Base-by-base conservation (phyloP, 2,888 invertebrate species). In the Tortrix viridana region DNA sequence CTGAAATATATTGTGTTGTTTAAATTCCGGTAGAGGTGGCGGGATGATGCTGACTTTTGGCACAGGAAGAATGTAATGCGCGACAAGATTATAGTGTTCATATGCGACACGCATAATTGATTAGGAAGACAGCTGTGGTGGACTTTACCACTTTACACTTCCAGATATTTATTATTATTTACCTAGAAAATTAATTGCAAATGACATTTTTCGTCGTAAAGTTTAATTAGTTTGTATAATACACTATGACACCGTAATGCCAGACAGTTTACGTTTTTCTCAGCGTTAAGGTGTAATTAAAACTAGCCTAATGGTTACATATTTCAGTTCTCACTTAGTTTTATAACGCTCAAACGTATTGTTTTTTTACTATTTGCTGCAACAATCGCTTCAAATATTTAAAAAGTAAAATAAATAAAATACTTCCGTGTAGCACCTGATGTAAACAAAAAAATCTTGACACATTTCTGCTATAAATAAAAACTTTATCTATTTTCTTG, bases 1-100 rank as follows among this genome's bases (percentile, higher is more conserved):
- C 80, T 82, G 84, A 86, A 85, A 87, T 87, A 86, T 89, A 88
- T 89, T 85, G 84, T 88, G 88, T 85, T 89, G 81, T 89, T 88
- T 86, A 87, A 87, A 89, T 90, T 89, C 89, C 85, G 73, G 73
- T 75, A 69, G 82, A 75, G 81, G 63, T 64, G 62, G 60, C 57
- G 66, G 56, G 50, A 83, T 84, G 82, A 84, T 84, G 84, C 86
- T 86, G 87, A 85, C 79, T 86, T 89, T 90, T 89, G 88, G 89
- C 90, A 89, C 88, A 74, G 76, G 78, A 76, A 80, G 82, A 79
- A 81, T 77, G 58, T 84, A 83, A 85, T 86, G 80, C 85, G 85
- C 77, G 78, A 83, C 79, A 80, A 86, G 87, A 86, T 89, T 83
- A 86, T 83, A 86, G 84, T 84, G 81, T 80, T 86, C 83, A 84